Percentiles rank a stretch among this genome's conserved stretches.
Evolutionary conservation across 2,113 vertebrate genomes (phyloP).

Genomic region (Notothenia rossii): DNA sequence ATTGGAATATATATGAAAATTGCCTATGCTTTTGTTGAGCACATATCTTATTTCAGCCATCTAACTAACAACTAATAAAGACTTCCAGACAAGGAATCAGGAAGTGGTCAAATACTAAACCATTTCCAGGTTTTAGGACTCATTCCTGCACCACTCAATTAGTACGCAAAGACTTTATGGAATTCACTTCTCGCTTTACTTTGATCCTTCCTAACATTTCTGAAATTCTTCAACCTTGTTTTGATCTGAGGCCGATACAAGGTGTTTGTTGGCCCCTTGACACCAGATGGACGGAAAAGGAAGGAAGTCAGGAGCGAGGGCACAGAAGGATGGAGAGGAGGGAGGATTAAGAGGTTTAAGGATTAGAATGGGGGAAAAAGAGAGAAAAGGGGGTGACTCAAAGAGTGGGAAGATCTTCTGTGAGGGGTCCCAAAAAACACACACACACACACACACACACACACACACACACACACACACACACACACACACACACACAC

Average conservation of each 20-base stretch:
- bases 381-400: conserved; percentile 41
- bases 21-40: too few species aligned
- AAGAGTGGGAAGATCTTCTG: conserved; percentile 42
- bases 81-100: too few species aligned
- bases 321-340: conserved; percentile 47
- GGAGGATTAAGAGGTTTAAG: conserved; percentile 73
- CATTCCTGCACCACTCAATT: too few species aligned
- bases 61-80: too few species aligned
- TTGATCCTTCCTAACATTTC: neutral
- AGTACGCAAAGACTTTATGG: neutral
- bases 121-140: too few species aligned
- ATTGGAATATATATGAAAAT: too few species aligned
- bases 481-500: too few species aligned
- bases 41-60: too few species aligned
- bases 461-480: neutral
- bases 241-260: neutral
- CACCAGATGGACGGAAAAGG: conserved; percentile 58
- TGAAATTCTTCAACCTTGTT: neutral
- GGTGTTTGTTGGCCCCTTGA: conserved; percentile 23
- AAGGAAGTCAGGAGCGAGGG: conserved; percentile 17
- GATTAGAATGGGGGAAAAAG: conserved; percentile 58
- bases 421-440: conserved; percentile 9
- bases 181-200: neutral
- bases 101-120: too few species aligned
- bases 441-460: conserved; percentile 3